Base-by-base conservation (phyloP, 1,140 invertebrate genomes). In the Drosophila setifemur region DNA sequence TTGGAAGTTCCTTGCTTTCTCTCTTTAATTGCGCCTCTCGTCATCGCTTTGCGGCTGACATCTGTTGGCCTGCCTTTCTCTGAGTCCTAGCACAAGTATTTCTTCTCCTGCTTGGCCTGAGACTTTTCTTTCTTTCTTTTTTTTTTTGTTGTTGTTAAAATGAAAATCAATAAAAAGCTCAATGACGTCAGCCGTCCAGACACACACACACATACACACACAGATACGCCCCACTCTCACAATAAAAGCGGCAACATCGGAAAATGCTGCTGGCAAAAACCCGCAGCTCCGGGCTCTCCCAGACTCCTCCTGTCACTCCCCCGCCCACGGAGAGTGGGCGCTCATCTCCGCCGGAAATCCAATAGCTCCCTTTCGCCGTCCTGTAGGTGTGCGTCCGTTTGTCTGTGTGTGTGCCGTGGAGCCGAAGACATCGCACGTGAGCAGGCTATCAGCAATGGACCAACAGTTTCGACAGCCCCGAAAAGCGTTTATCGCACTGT, bases 131-230 rank as follows among this genome's bases (percentile, higher is more conserved):
- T n/a, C n/a, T n/a, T n/a, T n/a, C n/a, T n/a, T n/a, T n/a, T n/a
- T n/a, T n/a, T 55, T 39, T 40, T 55, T 70, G 70, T 66, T 72
- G 52, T 57, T 71, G 53, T 73, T 37, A 71, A 78, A 79, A 76
- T 48, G 68, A 77, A 89, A 89, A 89, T 89, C 86, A 83, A 89
- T 89, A 89, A 87, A 88, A 89, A 89, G 86, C 86, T 89, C 86
- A 89, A 89, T 89, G 86, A 89, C 86, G 86, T 89, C 86, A 89
- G 74, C 66, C 52, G 64, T 26, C 55, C 50, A 48, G 29, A 53
- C 37, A 57, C 50, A 66, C 39, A 55, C 39, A 71, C 29, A 64
- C 33, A 63, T 43, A 43, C 43, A 35, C 28, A 12, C 12, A 26
- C 8, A n/a, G n/a, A n/a, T n/a, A n/a, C n/a, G n/a, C 28, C 14